These are phyloP conservation scores for Scylla paramamosain DNA, from an alignment of 1,140 invertebrate genomes.

Conservation along the genomic window DNA sequence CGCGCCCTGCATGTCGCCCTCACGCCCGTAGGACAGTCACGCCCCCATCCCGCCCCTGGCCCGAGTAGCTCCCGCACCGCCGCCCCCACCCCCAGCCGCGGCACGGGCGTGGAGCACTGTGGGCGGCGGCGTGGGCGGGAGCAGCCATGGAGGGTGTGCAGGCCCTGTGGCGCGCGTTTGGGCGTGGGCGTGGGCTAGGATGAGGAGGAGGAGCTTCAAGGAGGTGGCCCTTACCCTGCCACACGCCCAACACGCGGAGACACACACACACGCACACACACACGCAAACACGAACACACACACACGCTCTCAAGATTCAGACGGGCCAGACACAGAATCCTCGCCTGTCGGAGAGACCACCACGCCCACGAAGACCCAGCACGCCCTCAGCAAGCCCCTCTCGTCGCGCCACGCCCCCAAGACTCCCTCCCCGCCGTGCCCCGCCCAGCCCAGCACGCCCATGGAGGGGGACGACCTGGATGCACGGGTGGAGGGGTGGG, in stretches of 20 bases:
- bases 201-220: slow-evolving; percentile 51
- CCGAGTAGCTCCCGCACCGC: too few species aligned
- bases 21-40: too few species aligned
- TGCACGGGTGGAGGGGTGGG: slow-evolving; percentile 25
- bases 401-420: not conserved
- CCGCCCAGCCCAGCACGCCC: slow-evolving; percentile 49
- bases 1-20: too few species aligned
- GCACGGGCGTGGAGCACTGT: not conserved
- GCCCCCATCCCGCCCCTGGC: too few species aligned
- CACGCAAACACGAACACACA: not conserved
- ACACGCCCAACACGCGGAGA: slow-evolving; percentile 28
- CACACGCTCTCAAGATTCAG: not conserved
- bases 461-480: slow-evolving; percentile 45
- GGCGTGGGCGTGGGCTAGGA: slow-evolving; percentile 67
- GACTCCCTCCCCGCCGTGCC: not conserved
- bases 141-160: slow-evolving; percentile 26
- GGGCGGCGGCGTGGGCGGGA: slow-evolving; percentile 54
- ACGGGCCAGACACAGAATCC: slow-evolving; percentile 54
- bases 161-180: slow-evolving; percentile 58
- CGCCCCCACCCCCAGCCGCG: too few species aligned
- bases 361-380: not conserved
- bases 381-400: not conserved
- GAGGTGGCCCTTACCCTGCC: slow-evolving; percentile 52
- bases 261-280: not conserved
- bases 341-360: slow-evolving; percentile 4